These are phyloP conservation scores for Lagria hirta DNA, from an alignment of 2,888 invertebrate species.

Conservation along the genomic window DNA sequence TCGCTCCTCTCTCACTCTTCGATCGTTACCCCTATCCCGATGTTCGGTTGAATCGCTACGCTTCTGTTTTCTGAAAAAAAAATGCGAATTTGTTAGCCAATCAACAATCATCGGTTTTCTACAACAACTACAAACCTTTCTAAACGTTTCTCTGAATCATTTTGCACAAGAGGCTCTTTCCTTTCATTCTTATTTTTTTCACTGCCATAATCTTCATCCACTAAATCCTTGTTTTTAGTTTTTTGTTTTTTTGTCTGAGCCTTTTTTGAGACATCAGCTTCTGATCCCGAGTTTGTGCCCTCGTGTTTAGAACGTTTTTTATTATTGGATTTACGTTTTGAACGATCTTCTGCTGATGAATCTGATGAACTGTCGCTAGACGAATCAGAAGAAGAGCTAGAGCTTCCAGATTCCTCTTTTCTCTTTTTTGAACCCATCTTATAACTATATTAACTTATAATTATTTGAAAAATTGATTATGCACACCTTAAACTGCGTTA, in stretches of 20 bases:
- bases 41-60: neutral
- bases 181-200: conserved; percentile 4
- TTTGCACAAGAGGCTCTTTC: neutral
- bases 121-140: neutral
- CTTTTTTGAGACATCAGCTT: conserved; percentile 7
- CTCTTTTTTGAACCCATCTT: conserved; percentile 21
- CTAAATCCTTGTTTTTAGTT: conserved; percentile 1
- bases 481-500: too few species aligned
- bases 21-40: conserved; percentile 3
- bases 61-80: neutral
- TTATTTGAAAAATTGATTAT: too few species aligned
- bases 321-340: conserved; percentile 8
- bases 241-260: conserved; percentile 4
- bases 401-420: conserved; percentile 11
- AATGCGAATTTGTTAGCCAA: neutral
- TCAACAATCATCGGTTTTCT: neutral
- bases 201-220: conserved; percentile 1
- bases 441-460: too few species aligned
- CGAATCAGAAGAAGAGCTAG: conserved; percentile 11
- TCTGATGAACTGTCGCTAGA: conserved; percentile 11
- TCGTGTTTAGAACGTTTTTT: neutral
- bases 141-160: neutral
- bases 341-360: conserved; percentile 4
- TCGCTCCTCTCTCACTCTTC: conserved; percentile 8
- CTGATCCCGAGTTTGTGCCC: neutral